Base-by-base conservation (phyloP, 1,140 invertebrate genomes). In the Cydia strobilella region DNA sequence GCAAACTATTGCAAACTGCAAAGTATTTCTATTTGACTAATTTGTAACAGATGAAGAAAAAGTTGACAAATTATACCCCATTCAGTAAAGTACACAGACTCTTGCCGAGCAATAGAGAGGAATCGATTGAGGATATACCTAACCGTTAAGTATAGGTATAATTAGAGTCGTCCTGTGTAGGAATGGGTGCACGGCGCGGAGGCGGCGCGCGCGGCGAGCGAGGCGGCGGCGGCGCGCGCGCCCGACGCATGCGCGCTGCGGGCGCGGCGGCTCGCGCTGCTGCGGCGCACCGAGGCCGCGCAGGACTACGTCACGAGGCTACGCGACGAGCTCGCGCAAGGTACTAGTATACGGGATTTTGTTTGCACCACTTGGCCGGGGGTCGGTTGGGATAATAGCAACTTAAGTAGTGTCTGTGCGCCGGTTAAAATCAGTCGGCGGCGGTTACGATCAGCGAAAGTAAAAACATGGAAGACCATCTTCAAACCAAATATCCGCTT, bases 161-260 rank as follows among this genome's bases (percentile, higher is more conserved):
- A 39, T 1, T 39, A 39, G 35, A 39, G 35, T 39, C 10, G 7
- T 39, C 7, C 12, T 7, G 6, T 51, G 7, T 78, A 87, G 86
- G 86, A 88, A 31, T 63, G 42, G 48, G 81, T 78, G 65, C 66
- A 74, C 7, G 77, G 77, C 7, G 72, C 45, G 35, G 78, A 76
- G 63, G 80, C 82, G 42, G 81, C 80, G 20, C 79, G 84, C 48
- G 75, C 63, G 23, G 79, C 80, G 42, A 83, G 81, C 18, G 77
- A 77, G 51, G 76, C 78, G 78, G 85, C 82, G 25, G 75, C 48
- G 27, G 78, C 54, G 75, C 63, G n/a, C n/a, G 72, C 66, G 42
- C 71, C 42, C n/a, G 62, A 15, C 31, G n/a, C 62, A 9, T 66
- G 74, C 42, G 66, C 48, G 59, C 75, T 75, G 65, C 10, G 18